phyloP scores from a whole-genome alignment of 2,797 vertebrate species.

The Phrynocephalus vlangalii region DNA sequence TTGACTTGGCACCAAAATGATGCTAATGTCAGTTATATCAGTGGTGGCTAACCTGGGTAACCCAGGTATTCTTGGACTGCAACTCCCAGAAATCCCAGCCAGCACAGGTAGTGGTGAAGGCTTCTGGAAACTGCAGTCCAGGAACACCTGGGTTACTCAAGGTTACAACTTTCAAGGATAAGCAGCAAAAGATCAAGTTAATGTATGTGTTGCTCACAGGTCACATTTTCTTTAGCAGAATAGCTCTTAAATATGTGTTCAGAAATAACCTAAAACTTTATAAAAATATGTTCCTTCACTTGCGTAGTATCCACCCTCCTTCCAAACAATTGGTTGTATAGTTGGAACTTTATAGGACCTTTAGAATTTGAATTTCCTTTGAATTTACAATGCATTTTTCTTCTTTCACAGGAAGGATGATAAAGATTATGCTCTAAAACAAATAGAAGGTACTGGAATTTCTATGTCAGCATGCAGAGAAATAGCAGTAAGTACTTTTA shows the following conservation, averaged over 20 bases:
- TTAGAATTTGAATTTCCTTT: conserved; percentile 32
- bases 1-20: too few species aligned
- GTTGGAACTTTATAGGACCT: conserved; percentile 17
- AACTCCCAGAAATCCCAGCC: too few species aligned
- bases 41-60: too few species aligned
- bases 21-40: too few species aligned
- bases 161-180: background rate
- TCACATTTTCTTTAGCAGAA: background rate
- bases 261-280: background rate
- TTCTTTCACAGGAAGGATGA: conserved; percentile 94
- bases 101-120: too few species aligned
- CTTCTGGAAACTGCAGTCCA: too few species aligned
- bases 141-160: too few species aligned
- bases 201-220: background rate
- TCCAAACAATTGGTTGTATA: background rate
- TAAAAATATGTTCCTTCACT: background rate
- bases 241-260: background rate
- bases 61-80: too few species aligned
- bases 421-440: conserved; percentile 99
- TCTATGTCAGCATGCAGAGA: conserved; percentile 99
- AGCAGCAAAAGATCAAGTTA: background rate
- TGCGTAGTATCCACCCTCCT: background rate
- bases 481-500: conserved; percentile 93
- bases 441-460: conserved; percentile 99
- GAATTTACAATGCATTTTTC: conserved; percentile 64